Evolutionary conservation across 2,888 invertebrate species (phyloP), one percentile per base, ranked within the genome.

Genomic region (Tipula helvola): DNA sequence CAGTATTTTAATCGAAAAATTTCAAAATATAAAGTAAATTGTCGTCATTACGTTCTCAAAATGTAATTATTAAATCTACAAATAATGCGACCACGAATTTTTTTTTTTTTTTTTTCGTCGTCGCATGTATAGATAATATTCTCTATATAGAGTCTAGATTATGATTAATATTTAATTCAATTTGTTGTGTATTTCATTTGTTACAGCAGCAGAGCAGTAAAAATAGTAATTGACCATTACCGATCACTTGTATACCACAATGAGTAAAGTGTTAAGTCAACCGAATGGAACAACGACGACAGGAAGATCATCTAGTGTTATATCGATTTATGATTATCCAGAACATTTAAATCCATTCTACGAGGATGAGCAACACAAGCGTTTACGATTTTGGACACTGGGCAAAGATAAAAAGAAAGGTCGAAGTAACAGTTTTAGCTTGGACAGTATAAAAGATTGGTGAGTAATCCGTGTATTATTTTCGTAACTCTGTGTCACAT

Each of bases 281-380:
- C 28, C 71, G 28, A 71, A 71, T 10, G 71, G 71, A 28, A 71
- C 71, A 71, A 28, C 71, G 12, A 71, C 71, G 4, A 84, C 84
- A 87, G 90, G 90, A 84, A 89, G 91, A 83, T 89, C 90, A 71
- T 89, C 90, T 86, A 91, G 91, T 89, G 90, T 90, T 89, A 89
- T 91, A 87, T 94, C 95, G 86, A 93, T 95, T 89, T 93, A 94
- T 90, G 94, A 95, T 90, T 96, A 96, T 90, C 96, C 96, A 85
- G 95, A 95, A 89, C 95, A 95, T 90, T 92, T 96, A 88, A 96
- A 96, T 91, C 96, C 96, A 36, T 96, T 96, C 90, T 93, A 93
- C 88, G 95, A 95, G 89, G 95, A 94, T 87, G 93, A 94, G 88
- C 93, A 94, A 90, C 94, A 94, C 89, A 94, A 93, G 89, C 93